phyloP scores from a whole-genome alignment of 2,113 vertebrate species.

The Poeciliopsis occidentalis region DNA sequence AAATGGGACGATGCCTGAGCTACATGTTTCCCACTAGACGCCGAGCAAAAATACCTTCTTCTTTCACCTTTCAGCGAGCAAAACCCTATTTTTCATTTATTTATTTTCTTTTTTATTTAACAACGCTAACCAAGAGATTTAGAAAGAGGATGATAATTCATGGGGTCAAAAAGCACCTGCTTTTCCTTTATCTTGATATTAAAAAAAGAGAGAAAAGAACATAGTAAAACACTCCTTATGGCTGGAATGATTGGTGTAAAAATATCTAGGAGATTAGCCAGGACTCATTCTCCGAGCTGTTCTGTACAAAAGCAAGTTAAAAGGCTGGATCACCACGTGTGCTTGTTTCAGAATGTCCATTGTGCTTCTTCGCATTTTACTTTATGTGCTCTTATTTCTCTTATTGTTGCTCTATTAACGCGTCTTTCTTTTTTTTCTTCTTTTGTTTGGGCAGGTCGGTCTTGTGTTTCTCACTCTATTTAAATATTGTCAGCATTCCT shows the following conservation, averaged over 20 bases:
- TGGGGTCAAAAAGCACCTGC: conserved; percentile 46
- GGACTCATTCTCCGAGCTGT: too few relatives aligned
- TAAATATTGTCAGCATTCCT: conserved; percentile 20
- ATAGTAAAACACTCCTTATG: neutral
- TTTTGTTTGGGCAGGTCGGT: neutral
- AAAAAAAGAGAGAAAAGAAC: neutral
- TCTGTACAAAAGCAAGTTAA: too few relatives aligned
- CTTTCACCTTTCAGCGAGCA: conserved; percentile 19
- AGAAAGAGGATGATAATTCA: conserved; percentile 7
- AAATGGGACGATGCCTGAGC: conserved; percentile 36
- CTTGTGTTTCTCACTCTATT: conserved; percentile 4
- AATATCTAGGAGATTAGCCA: neutral
- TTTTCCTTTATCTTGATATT: conserved; percentile 15
- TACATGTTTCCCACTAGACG: conserved; percentile 30
- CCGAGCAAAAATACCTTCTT: conserved; percentile 19
- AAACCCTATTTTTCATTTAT: neutral
- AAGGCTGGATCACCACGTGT: too few relatives aligned
- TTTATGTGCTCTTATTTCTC: conserved; percentile 14
- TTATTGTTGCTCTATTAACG: neutral
- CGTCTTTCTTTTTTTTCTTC: too few relatives aligned
- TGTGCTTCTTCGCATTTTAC: neutral
- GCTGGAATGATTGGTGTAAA: conserved; percentile 1
- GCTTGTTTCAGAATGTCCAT: too few relatives aligned
- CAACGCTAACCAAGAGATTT: conserved; percentile 16
- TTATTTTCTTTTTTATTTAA: neutral